phyloP scores from a whole-genome alignment of 2,113 vertebrate genomes.

The Martes martes region DNA sequence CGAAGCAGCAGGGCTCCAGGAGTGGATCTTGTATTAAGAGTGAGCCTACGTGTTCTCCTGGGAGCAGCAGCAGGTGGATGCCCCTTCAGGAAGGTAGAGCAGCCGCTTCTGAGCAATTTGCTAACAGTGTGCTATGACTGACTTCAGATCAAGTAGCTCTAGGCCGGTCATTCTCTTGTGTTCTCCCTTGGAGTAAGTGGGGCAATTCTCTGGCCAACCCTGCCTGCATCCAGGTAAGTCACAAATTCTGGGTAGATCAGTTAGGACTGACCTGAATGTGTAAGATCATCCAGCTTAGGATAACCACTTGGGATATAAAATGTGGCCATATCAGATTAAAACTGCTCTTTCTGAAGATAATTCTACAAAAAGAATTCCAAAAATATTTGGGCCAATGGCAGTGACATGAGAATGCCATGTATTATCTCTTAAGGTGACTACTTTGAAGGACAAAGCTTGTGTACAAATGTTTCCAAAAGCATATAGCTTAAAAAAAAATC shows the following conservation, averaged over 20 bases:
- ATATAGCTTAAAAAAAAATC: neutral
- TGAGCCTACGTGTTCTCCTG: too few relatives aligned
- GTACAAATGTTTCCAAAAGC: neutral
- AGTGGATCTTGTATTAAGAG: neutral
- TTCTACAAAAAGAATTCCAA: neutral
- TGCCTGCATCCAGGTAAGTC: neutral
- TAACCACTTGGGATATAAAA: neutral
- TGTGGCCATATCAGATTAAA: neutral
- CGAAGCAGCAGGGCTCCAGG: neutral
- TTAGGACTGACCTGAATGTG: neutral
- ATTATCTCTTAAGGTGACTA: neutral
- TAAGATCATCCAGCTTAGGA: neutral
- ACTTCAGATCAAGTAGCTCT: neutral
- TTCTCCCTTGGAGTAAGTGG: neutral
- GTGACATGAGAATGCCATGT: neutral
- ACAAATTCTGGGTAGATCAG: neutral
- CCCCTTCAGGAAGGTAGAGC: neutral
- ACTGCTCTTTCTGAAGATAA: neutral
- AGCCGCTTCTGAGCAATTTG: neutral
- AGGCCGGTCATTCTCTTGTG: neutral
- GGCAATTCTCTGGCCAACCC: neutral
- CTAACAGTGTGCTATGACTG: neutral
- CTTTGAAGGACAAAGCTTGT: neutral
- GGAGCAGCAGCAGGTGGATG: rapidly evolving
- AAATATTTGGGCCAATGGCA: neutral